These are phyloP conservation scores for Anthoptus insignis DNA, from an alignment of 2,888 invertebrate species.

Conservation along the genomic window DNA sequence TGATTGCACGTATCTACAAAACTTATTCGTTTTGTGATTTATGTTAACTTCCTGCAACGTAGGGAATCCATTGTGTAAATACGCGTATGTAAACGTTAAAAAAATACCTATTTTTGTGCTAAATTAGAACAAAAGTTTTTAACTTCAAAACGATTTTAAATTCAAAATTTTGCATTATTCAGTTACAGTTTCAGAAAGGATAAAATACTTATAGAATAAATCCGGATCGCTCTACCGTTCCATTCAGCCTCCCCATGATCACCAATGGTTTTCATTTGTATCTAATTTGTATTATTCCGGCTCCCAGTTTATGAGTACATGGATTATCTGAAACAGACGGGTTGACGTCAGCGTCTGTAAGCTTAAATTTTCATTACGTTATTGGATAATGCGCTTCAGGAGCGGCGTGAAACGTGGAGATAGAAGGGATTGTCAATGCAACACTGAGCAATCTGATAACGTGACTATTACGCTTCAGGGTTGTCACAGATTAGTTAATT, in stretches of 20 bases:
- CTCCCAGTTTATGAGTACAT: conserved; percentile 59
- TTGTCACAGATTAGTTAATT: conserved; percentile 35
- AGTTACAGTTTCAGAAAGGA: background rate
- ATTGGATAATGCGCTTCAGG: conserved; percentile 83
- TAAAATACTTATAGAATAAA: background rate
- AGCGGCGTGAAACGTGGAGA: conserved; percentile 76
- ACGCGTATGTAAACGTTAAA: no score
- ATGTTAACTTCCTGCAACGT: no score
- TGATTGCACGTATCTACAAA: no score
- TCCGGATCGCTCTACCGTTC: background rate
- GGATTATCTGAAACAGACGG: conserved; percentile 83
- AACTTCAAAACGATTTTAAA: no score
- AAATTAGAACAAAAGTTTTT: no score
- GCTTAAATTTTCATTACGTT: conserved; percentile 87
- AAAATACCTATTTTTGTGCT: no score
- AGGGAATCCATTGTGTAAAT: no score
- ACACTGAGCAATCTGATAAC: conserved; percentile 74
- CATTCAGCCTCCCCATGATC: conserved; percentile 8
- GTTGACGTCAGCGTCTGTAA: conserved; percentile 71
- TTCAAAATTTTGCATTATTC: no score
- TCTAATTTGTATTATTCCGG: conserved; percentile 72
- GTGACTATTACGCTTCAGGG: conserved; percentile 30
- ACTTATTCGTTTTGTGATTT: no score
- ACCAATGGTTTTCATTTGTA: conserved; percentile 35
- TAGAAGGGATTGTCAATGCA: conserved; percentile 83